A percentile compares a stretch with the other conserved stretches of the same genome.
Evolutionary conservation across 2,113 vertebrate genomes (phyloP).

Genomic region (Spea bombifrons): DNA sequence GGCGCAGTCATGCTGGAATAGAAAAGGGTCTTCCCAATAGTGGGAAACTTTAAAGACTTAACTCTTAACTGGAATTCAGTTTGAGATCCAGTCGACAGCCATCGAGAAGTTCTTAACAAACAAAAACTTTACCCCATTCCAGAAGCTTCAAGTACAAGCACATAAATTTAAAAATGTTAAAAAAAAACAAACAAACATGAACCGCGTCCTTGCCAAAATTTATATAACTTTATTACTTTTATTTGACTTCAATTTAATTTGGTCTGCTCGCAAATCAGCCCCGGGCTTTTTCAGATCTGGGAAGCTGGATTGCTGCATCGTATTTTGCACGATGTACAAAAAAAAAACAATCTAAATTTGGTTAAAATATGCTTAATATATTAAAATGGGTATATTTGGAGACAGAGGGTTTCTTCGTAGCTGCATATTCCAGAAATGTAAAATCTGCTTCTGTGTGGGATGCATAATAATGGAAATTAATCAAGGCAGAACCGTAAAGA

Average conservation of each 20-base stretch:
- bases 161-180: too few species aligned
- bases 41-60: too few species aligned
- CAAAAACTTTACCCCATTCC: too few species aligned
- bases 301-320: neutral
- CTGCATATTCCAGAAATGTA: constrained; percentile 19
- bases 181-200: too few species aligned
- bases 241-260: neutral
- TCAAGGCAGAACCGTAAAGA: constrained; percentile 5
- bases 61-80: too few species aligned
- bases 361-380: constrained; percentile 33
- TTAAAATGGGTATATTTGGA: constrained; percentile 18
- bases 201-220: neutral
- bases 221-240: neutral
- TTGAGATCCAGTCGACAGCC: too few species aligned
- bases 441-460: constrained; percentile 29
- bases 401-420: neutral
- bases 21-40: too few species aligned
- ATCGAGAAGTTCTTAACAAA: too few species aligned
- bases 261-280: neutral
- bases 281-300: neutral
- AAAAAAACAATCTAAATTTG: neutral
- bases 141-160: too few species aligned
- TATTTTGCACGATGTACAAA: neutral
- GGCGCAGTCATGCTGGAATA: too few species aligned
- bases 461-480: constrained; percentile 32